Percentiles rank a stretch among this genome's conserved stretches.
Evolutionary conservation across 2,888 invertebrate species (phyloP).

Genomic region (Trichopoda pennipes): DNA sequence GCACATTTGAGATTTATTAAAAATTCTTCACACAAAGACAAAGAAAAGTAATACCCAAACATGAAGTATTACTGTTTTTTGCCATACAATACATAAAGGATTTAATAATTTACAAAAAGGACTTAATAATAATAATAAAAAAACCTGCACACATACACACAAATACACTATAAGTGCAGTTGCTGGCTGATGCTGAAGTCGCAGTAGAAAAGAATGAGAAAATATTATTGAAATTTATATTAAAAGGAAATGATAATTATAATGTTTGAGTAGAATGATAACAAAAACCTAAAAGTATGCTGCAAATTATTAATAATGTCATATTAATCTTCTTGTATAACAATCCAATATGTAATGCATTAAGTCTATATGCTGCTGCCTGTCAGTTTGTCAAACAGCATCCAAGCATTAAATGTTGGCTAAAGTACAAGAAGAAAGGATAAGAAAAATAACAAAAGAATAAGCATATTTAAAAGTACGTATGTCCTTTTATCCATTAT

Average conservation of each 20-base stretch:
- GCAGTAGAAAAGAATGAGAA: slow-evolving; percentile 43
- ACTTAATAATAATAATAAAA: slow-evolving; percentile 60
- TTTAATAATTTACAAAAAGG: slow-evolving; percentile 68
- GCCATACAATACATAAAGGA: slow-evolving; percentile 64
- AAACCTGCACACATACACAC: slow-evolving; percentile 10
- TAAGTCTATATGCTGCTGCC: slow-evolving; percentile 72
- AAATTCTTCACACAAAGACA: slow-evolving; percentile 76
- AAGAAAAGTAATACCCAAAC: slow-evolving; percentile 68
- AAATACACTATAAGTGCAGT: slow-evolving; percentile 51
- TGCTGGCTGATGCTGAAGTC: slow-evolving; percentile 25
- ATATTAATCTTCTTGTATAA: slow-evolving; percentile 74
- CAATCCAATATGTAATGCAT: slow-evolving; percentile 75
- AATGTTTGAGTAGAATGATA: slow-evolving; percentile 58
- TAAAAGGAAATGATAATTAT: slow-evolving; percentile 64
- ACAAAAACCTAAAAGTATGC: slow-evolving; percentile 75
- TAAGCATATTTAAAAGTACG: slow-evolving; percentile 53
- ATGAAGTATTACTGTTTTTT: slow-evolving; percentile 64
- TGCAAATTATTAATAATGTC: slow-evolving; percentile 79
- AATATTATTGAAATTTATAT: slow-evolving; percentile 57
- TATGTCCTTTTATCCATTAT: slow-evolving; percentile 6
- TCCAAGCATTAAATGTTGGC: slow-evolving; percentile 64
- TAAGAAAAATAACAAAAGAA: slow-evolving; percentile 42
- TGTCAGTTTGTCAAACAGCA: slow-evolving; percentile 62
- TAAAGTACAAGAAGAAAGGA: slow-evolving; percentile 41
- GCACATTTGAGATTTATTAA: slow-evolving; percentile 80